These are phyloP conservation scores for Toxotes chatareus DNA, from an alignment of 2,113 vertebrate genomes.

Conservation along the genomic window DNA sequence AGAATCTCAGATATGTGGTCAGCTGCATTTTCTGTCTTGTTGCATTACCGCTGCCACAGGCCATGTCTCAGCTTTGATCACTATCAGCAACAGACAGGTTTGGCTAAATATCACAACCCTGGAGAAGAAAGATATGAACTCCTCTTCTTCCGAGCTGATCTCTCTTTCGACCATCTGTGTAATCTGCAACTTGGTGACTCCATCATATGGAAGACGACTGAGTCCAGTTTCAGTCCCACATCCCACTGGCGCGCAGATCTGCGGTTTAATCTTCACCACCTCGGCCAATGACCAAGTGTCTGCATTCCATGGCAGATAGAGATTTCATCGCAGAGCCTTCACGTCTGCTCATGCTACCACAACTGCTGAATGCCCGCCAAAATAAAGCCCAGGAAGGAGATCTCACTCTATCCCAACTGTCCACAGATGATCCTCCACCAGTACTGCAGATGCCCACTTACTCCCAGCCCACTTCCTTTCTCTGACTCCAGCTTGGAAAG, in stretches of 20 bases:
- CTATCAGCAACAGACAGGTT: conserved; percentile 38
- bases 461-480: conserved; percentile 22
- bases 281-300: conserved; percentile 19
- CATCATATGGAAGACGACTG: conserved; percentile 20
- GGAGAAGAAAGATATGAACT: conserved; percentile 35
- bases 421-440: conserved; percentile 14
- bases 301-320: neutral
- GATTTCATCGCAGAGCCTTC: conserved; percentile 2
- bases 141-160: conserved; percentile 4
- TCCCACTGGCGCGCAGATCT: conserved; percentile 2
- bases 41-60: conserved; percentile 20
- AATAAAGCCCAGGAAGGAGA: conserved; percentile 11
- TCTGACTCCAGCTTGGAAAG: neutral
- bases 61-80: conserved; percentile 34
- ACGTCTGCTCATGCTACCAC: neutral
- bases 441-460: conserved; percentile 15
- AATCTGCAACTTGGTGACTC: conserved; percentile 19
- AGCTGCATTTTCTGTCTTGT: conserved; percentile 31
- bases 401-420: neutral
- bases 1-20: conserved; percentile 33
- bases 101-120: conserved; percentile 32
- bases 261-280: conserved; percentile 1
- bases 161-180: conserved; percentile 1
- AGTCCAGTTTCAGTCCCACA: conserved; percentile 2
- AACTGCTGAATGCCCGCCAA: neutral